Conservation (phyloP, 2,888 invertebrate species). For the Zhengitettix transpicula region DNA sequence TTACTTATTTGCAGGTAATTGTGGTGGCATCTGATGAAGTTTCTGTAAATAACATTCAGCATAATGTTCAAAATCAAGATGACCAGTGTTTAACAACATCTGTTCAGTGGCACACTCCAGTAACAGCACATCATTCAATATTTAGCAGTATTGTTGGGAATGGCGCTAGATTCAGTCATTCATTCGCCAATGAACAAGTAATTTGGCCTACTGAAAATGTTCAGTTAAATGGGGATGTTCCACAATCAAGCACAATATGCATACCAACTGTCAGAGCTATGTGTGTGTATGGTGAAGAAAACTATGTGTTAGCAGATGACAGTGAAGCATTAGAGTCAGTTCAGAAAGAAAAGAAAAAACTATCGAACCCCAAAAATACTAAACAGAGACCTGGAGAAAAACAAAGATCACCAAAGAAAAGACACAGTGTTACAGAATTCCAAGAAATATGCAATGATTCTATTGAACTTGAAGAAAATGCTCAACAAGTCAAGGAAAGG, state of each 20-base stretch:
- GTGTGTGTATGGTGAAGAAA: not conserved
- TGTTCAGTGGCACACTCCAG: slow-evolving; percentile 47
- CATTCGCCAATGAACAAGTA: slow-evolving; percentile 24
- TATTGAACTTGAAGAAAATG: slow-evolving; percentile 53
- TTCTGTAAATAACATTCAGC: not conserved
- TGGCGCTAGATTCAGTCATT: slow-evolving; percentile 22
- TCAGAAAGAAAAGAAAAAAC: not conserved
- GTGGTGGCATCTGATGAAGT: slow-evolving; percentile 4
- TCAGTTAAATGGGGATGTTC: slow-evolving; percentile 15
- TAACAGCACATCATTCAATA: slow-evolving; percentile 27
- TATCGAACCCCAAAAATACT: not conserved
- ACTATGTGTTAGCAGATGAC: too few species aligned
- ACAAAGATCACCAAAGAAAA: not conserved
- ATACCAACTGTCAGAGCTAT: not conserved
- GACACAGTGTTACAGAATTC: not conserved
- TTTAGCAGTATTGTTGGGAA: slow-evolving; percentile 25
- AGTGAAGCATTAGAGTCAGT: not conserved
- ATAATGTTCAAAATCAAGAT: slow-evolving; percentile 16
- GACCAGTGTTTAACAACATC: slow-evolving; percentile 17
- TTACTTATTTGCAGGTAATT: slow-evolving; percentile 4
- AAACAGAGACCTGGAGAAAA: not conserved
- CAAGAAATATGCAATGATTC: slow-evolving; percentile 25
- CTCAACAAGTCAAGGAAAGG: slow-evolving; percentile 47
- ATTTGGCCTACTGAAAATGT: slow-evolving; percentile 51
- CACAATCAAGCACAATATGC: not conserved